phyloP scores from a whole-genome alignment of 2,888 invertebrate species.

The Drosophila helvetica region DNA sequence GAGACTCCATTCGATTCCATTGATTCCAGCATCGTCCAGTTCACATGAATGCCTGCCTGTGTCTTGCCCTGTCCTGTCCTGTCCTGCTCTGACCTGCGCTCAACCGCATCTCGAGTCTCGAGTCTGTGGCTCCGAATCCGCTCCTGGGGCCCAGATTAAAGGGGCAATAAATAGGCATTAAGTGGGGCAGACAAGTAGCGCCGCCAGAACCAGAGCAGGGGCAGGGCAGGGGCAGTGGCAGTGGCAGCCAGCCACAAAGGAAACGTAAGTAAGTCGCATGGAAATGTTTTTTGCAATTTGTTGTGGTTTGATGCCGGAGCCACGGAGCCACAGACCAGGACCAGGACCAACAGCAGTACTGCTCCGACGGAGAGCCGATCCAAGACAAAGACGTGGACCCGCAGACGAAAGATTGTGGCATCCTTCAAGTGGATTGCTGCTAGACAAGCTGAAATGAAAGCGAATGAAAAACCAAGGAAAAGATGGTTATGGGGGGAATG shows the following conservation, averaged over 20 bases:
- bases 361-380: background rate
- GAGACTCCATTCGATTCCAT: conserved; percentile 7
- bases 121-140: background rate
- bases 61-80: background rate
- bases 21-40: conserved; percentile 31
- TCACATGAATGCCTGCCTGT: conserved; percentile 32
- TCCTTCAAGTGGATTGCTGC: conserved; percentile 73
- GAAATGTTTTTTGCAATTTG: conserved; percentile 77
- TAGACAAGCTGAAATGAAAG: conserved; percentile 68
- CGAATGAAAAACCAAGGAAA: conserved; percentile 48
- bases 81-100: background rate
- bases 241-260: conserved; percentile 55
- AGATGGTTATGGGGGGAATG: background rate
- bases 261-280: conserved; percentile 76
- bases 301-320: conserved; percentile 55
- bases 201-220: background rate
- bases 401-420: conserved; percentile 70
- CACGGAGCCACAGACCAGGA: background rate
- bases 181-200: conserved; percentile 64
- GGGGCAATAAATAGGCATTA: conserved; percentile 79
- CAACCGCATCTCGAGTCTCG: background rate
- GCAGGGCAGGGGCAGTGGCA: conserved; percentile 8
- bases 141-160: conserved; percentile 58
- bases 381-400: conserved; percentile 20
- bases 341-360: background rate